Conservation (phyloP, 2,113 vertebrate genomes). For the Phylloscopus whistleri region DNA sequence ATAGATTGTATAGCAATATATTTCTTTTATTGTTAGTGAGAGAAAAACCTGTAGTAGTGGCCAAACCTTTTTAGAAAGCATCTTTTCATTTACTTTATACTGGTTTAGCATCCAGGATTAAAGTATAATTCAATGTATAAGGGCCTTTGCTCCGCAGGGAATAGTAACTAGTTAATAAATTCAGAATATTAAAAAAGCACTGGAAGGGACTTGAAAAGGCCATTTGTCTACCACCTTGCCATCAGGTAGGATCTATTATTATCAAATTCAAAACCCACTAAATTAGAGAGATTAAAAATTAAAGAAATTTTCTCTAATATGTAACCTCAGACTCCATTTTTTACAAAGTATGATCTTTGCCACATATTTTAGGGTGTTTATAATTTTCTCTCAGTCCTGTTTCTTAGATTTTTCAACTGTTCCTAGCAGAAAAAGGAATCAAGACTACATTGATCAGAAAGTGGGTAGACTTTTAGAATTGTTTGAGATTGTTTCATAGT, state of each 20-base stretch:
- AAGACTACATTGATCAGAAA: background rate
- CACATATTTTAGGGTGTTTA: background rate
- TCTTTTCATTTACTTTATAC: background rate
- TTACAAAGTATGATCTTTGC: background rate
- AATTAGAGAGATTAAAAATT: background rate
- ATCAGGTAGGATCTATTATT: background rate
- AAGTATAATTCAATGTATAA: background rate
- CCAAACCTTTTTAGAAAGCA: background rate
- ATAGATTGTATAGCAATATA: background rate
- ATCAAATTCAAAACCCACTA: background rate
- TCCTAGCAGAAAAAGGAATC: background rate
- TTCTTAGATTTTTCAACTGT: background rate
- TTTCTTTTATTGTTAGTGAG: conserved; percentile 17
- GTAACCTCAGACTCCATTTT: background rate
- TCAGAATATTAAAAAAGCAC: background rate
- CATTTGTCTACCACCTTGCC: background rate
- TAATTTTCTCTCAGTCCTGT: background rate
- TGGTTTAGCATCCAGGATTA: background rate
- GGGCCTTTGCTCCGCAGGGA: background rate
- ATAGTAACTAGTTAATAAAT: background rate
- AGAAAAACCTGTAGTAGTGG: background rate
- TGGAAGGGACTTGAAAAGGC: background rate
- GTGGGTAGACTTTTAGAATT: background rate
- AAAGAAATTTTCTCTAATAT: background rate
- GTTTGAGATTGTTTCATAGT: background rate